A percentile compares a stretch with the other conserved stretches of the same genome.
Evolutionary conservation across 2,113 vertebrate species (phyloP).

Genomic region (Odocoileus hemionus): DNA sequence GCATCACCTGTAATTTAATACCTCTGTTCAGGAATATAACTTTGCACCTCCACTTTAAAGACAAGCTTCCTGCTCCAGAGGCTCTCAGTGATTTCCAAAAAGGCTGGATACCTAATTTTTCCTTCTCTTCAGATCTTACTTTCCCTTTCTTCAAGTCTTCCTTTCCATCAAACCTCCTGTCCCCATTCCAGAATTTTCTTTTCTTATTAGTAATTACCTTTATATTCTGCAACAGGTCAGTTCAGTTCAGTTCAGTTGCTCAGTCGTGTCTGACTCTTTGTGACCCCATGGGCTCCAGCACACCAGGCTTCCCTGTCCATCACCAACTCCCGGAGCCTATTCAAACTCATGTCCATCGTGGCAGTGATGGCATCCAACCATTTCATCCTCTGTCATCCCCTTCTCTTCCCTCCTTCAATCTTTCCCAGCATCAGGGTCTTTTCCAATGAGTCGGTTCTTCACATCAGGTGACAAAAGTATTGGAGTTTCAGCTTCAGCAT

Average conservation of each 20-base stretch:
- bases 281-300: neutral
- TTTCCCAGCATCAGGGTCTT: neutral
- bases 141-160: neutral
- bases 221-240: neutral
- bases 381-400: neutral
- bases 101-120: accelerated
- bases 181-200: neutral
- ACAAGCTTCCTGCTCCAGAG: neutral
- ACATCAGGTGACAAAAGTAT: neutral
- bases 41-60: neutral
- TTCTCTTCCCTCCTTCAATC: neutral
- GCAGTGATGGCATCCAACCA: neutral
- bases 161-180: neutral
- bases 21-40: too few relatives aligned
- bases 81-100: neutral
- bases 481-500: too few relatives aligned
- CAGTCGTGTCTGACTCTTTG: neutral
- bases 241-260: neutral
- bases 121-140: neutral
- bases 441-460: neutral
- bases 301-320: neutral
- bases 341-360: neutral
- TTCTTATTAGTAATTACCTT: neutral
- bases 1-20: too few relatives aligned
- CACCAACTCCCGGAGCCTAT: neutral